Conservation (phyloP, 2,797 vertebrate genomes). For the Benthosema pterotum region DNA sequence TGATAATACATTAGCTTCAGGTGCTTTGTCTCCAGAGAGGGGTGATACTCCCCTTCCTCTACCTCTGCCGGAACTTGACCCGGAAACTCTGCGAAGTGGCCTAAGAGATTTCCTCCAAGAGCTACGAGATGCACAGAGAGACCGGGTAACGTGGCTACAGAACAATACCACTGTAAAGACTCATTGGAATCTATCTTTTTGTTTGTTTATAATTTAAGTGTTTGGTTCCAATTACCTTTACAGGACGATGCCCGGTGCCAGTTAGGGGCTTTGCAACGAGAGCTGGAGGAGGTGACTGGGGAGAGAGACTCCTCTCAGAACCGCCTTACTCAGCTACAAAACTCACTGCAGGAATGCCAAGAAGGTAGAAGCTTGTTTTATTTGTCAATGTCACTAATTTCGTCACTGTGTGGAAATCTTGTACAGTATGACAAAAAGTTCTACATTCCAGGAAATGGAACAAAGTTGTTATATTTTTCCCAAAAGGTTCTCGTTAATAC, state of each 20-base stretch:
- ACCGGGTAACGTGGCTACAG: slow-evolving; percentile 77
- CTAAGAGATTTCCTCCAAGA: slow-evolving; percentile 90
- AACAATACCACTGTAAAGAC: neutral
- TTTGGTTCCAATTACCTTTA: slow-evolving; percentile 32
- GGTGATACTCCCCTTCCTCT: slow-evolving; percentile 66
- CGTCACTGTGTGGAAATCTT: too few relatives aligned
- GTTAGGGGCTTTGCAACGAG: slow-evolving; percentile 73
- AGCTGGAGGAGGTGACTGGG: slow-evolving; percentile 80
- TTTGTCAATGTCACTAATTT: too few relatives aligned
- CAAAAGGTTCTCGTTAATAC: too few relatives aligned
- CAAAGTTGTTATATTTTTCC: too few relatives aligned
- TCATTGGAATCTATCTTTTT: neutral
- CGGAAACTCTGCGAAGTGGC: slow-evolving; percentile 82
- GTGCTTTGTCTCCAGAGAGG: slow-evolving; percentile 77
- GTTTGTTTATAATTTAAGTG: neutral
- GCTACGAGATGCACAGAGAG: slow-evolving; percentile 85
- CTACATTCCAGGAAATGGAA: too few relatives aligned
- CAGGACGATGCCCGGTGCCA: slow-evolving; percentile 87
- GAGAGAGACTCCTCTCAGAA: slow-evolving; percentile 76
- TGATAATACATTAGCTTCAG: slow-evolving; percentile 74
- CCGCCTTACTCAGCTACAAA: slow-evolving; percentile 83
- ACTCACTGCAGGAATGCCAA: slow-evolving; percentile 81
- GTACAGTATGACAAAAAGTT: too few relatives aligned
- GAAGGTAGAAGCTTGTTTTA: slow-evolving; percentile 76
- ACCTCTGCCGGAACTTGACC: slow-evolving; percentile 79